Evolutionary conservation across 2,797 vertebrate species (phyloP).

Genomic region (Yasuhikotakia modesta): DNA sequence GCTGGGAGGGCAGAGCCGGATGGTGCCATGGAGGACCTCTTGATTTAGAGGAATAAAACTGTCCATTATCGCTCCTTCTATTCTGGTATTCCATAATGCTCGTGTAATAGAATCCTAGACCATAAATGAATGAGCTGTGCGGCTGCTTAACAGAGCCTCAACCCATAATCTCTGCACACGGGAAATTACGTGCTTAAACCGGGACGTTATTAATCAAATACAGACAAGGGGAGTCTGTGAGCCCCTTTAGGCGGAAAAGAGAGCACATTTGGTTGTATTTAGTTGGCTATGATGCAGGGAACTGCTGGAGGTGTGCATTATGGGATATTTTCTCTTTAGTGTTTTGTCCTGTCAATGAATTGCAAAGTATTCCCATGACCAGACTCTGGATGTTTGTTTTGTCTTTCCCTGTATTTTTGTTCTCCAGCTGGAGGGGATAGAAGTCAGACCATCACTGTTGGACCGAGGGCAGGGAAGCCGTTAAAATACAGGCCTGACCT

Average conservation of each 20-base stretch:
- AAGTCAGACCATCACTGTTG: slow-evolving; percentile 44
- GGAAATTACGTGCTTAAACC: slow-evolving; percentile 46
- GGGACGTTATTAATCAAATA: slow-evolving; percentile 45
- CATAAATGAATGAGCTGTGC: slow-evolving; percentile 71
- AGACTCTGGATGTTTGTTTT: slow-evolving; percentile 25
- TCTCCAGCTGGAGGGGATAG: slow-evolving; percentile 28
- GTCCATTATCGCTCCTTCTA: slow-evolving; percentile 70
- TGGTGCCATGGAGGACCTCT: slow-evolving; percentile 49
- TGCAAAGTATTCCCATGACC: slow-evolving; percentile 12
- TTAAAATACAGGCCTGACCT: slow-evolving; percentile 50
- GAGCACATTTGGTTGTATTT: slow-evolving; percentile 29
- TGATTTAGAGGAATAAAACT: slow-evolving; percentile 75
- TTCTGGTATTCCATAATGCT: slow-evolving; percentile 72
- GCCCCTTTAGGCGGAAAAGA: slow-evolving; percentile 26
- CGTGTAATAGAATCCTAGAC: slow-evolving; percentile 71
- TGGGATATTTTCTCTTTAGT: slow-evolving; percentile 17
- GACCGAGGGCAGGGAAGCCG: slow-evolving; percentile 38
- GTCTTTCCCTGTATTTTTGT: background rate
- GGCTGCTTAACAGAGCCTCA: slow-evolving; percentile 65
- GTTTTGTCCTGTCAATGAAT: slow-evolving; percentile 33
- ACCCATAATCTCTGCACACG: slow-evolving; percentile 39
- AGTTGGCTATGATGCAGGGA: slow-evolving; percentile 9
- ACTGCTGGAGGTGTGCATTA: slow-evolving; percentile 31
- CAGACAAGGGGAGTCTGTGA: slow-evolving; percentile 21
- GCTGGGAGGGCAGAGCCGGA: background rate